Evolutionary conservation across 2,113 vertebrate genomes (phyloP).

Genomic region (Xenotilapia caudafasciata): DNA sequence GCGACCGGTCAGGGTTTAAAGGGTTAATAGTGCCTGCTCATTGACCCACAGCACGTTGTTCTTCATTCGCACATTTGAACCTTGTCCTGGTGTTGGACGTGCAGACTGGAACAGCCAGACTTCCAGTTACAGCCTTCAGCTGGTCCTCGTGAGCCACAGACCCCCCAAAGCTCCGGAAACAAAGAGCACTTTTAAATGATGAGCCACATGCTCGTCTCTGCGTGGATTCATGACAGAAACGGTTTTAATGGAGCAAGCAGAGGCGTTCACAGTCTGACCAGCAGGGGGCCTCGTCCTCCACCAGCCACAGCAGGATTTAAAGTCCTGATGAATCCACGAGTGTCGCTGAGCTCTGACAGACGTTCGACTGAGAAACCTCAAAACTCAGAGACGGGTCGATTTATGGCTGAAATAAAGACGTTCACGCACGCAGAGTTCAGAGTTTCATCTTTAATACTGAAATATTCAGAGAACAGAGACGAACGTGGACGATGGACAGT

Average conservation of each 20-base stretch:
- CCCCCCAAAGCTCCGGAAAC: rapidly evolving
- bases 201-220: neutral
- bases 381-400: neutral
- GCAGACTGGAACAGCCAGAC: neutral
- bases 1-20: neutral
- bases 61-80: neutral
- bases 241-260: rapidly evolving
- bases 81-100: neutral
- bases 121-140: neutral
- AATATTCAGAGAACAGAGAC: neutral
- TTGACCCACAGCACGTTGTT: neutral
- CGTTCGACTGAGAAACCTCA: neutral
- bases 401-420: neutral
- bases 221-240: neutral
- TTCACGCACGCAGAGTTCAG: neutral
- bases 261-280: neutral
- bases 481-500: neutral
- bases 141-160: neutral
- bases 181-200: neutral
- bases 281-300: neutral
- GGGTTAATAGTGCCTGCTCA: neutral
- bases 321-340: neutral
- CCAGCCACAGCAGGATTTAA: neutral
- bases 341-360: neutral
- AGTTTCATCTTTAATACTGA: neutral